phyloP scores from a whole-genome alignment of 2,797 vertebrate species.

The Acanthis flammea region DNA sequence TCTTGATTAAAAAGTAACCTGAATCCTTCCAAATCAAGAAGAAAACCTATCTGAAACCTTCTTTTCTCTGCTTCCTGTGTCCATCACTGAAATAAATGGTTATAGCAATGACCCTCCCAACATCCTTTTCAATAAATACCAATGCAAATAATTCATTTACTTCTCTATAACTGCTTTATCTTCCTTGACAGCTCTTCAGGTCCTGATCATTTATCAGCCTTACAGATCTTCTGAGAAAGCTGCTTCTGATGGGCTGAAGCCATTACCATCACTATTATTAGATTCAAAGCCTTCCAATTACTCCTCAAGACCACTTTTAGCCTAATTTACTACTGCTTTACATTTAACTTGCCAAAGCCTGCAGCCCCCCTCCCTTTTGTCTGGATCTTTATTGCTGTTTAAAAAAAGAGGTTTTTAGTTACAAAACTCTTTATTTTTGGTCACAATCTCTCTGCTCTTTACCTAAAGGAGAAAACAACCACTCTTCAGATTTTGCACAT shows the following conservation, averaged over 20 bases:
- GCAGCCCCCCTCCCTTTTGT: background rate
- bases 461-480: background rate
- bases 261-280: background rate
- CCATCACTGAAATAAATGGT: background rate
- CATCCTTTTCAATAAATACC: background rate
- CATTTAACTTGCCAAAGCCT: background rate
- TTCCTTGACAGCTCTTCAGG: slow-evolving; percentile 26
- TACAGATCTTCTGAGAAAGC: background rate
- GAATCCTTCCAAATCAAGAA: background rate
- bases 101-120: background rate
- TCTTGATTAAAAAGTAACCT: background rate
- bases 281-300: background rate
- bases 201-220: slow-evolving; percentile 7
- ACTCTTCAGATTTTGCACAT: background rate
- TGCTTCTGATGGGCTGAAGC: background rate
- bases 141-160: slow-evolving; percentile 15
- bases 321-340: background rate
- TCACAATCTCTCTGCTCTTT: background rate
- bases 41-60: background rate
- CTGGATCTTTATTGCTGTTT: background rate
- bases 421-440: background rate
- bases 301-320: background rate
- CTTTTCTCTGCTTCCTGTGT: background rate
- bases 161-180: background rate
- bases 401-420: background rate